Conservation (phyloP, 2,113 vertebrate species). For the Gambusia holbrooki region DNA sequence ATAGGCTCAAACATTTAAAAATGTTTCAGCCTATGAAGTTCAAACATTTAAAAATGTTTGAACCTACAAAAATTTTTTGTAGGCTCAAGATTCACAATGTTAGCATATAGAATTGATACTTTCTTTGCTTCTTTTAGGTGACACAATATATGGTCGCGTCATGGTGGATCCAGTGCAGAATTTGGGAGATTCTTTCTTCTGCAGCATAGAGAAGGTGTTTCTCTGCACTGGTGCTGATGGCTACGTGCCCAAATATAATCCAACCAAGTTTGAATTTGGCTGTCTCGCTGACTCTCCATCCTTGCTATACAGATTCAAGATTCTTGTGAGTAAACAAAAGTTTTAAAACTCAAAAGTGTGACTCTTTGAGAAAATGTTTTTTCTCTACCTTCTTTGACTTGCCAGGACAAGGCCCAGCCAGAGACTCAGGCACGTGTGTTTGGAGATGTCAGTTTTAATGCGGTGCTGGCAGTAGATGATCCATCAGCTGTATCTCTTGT, state of each 20-base stretch:
- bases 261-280: slow-evolving; percentile 88
- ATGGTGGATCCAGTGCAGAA: slow-evolving; percentile 98
- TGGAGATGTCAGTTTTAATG: slow-evolving; percentile 88
- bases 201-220: slow-evolving; percentile 95
- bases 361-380: neutral
- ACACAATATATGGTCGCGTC: slow-evolving; percentile 90
- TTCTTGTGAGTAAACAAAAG: slow-evolving; percentile 84
- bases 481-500: slow-evolving; percentile 86
- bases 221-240: slow-evolving; percentile 94
- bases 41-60: too few species aligned
- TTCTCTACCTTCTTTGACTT: neutral
- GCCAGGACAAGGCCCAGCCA: slow-evolving; percentile 92
- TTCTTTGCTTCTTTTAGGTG: slow-evolving; percentile 78
- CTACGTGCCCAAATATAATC: slow-evolving; percentile 95
- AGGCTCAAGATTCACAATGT: neutral
- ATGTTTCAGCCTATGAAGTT: too few species aligned
- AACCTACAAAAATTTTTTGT: too few species aligned
- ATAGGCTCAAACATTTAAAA: too few species aligned
- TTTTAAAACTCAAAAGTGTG: neutral
- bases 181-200: slow-evolving; percentile 93
- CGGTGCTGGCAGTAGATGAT: slow-evolving; percentile 89
- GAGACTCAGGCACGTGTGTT: slow-evolving; percentile 89
- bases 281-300: slow-evolving; percentile 93
- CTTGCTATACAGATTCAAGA: slow-evolving; percentile 91
- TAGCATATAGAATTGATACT: neutral